Evolutionary conservation across 2,888 invertebrate species (phyloP).

Genomic region (Archaeoteleia sp.): DNA sequence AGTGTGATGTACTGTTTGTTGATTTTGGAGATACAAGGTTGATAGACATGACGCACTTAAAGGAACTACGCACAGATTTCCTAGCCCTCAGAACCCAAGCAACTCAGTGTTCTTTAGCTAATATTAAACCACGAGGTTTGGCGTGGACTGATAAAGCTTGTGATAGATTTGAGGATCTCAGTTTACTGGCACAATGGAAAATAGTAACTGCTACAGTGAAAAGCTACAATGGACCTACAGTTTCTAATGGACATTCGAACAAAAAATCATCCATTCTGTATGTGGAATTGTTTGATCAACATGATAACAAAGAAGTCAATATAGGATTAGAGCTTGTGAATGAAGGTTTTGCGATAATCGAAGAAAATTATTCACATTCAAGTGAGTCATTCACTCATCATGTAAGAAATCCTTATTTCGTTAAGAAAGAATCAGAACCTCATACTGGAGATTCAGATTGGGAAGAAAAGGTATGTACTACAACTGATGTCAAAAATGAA

Average conservation of each 20-base stretch:
- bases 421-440: no score
- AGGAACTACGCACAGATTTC: slow-evolving; percentile 85
- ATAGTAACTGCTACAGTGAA: slow-evolving; percentile 84
- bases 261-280: background rate
- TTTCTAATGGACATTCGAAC: background rate
- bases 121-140: slow-evolving; percentile 78
- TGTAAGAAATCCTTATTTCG: no score
- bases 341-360: no score
- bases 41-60: slow-evolving; percentile 80
- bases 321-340: no score
- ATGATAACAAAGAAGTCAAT: no score
- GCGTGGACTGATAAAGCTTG: slow-evolving; percentile 67
- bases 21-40: slow-evolving; percentile 92
- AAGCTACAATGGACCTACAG: slow-evolving; percentile 77
- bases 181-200: slow-evolving; percentile 86
- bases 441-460: no score
- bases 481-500: no score
- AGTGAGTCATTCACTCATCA: no score
- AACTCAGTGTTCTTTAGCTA: slow-evolving; percentile 89
- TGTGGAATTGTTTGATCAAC: no score
- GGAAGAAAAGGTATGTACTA: no score
- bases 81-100: slow-evolving; percentile 87
- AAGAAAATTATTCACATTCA: no score
- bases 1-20: slow-evolving; percentile 85
- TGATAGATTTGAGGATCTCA: slow-evolving; percentile 62